Conservation (phyloP, 2,888 invertebrate species). For the Hipparchia semele region DNA sequence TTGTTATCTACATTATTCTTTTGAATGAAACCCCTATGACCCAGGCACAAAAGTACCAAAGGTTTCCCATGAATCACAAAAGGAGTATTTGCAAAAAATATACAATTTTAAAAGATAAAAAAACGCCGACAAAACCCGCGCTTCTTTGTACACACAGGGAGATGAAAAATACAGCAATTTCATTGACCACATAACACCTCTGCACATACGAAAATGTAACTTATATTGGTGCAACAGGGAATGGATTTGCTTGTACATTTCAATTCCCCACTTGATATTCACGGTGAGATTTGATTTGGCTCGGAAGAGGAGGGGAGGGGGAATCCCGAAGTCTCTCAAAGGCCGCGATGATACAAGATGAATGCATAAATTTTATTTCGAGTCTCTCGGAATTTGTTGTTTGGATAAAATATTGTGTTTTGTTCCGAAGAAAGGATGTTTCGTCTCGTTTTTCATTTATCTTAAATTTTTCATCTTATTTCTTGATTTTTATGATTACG, state of each 20-base stretch:
- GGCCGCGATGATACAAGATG: constrained; percentile 28
- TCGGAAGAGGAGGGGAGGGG: constrained; percentile 27
- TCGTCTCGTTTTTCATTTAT: constrained; percentile 8
- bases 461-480: not conserved
- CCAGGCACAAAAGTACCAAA: not conserved
- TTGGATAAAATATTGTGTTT: constrained; percentile 29
- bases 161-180: constrained; percentile 34
- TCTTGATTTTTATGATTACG: not conserved
- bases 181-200: constrained; percentile 31
- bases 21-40: not conserved
- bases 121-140: constrained; percentile 10
- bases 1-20: not conserved
- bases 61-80: not conserved
- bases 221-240: constrained; percentile 15
- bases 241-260: constrained; percentile 17
- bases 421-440: constrained; percentile 18
- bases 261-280: constrained; percentile 31
- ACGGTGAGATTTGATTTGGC: constrained; percentile 37
- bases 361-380: constrained; percentile 23
- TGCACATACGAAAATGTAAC: constrained; percentile 14
- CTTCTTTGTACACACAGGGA: constrained; percentile 22
- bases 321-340: constrained; percentile 27
- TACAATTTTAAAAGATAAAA: constrained; percentile 14
- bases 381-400: constrained; percentile 29
- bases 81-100: not conserved